A percentile compares a stretch with the other conserved stretches of the same genome.
These are phyloP conservation scores for Microplitis demolitor DNA, from an alignment of 1,140 invertebrate species.

Conservation along the genomic window DNA sequence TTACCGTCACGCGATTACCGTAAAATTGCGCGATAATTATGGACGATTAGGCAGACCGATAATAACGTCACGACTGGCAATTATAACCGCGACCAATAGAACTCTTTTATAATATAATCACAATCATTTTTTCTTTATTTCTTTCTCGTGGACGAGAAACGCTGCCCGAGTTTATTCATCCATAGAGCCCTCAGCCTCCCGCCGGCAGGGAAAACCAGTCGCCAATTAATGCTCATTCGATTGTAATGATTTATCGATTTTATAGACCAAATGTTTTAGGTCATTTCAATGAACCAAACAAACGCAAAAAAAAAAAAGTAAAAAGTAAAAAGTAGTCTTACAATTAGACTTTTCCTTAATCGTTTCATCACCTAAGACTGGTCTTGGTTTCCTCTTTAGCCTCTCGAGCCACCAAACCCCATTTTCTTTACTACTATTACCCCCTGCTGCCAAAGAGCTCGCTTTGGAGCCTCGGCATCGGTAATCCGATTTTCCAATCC, in stretches of 20 bases:
- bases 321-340: background rate
- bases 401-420: too few species aligned
- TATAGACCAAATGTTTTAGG: background rate
- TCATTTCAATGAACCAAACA: too few species aligned
- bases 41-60: constrained; percentile 4
- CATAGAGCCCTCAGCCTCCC: background rate
- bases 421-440: too few species aligned
- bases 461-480: constrained; percentile 1
- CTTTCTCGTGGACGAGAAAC: background rate
- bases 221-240: background rate
- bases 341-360: constrained; percentile 17
- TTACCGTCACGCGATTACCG: constrained; percentile 4
- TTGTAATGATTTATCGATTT: constrained; percentile 5
- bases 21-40: constrained; percentile 23
- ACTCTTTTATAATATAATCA: background rate
- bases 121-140: background rate
- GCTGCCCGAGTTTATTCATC: background rate
- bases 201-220: background rate
- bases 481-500: constrained; percentile 24
- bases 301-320: too few species aligned
- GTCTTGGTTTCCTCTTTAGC: background rate
- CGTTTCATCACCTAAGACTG: constrained; percentile 12
- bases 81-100: background rate
- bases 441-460: background rate
- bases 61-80: constrained; percentile 11